Conservation (phyloP, 2,797 vertebrate species). For the Huso huso region DNA sequence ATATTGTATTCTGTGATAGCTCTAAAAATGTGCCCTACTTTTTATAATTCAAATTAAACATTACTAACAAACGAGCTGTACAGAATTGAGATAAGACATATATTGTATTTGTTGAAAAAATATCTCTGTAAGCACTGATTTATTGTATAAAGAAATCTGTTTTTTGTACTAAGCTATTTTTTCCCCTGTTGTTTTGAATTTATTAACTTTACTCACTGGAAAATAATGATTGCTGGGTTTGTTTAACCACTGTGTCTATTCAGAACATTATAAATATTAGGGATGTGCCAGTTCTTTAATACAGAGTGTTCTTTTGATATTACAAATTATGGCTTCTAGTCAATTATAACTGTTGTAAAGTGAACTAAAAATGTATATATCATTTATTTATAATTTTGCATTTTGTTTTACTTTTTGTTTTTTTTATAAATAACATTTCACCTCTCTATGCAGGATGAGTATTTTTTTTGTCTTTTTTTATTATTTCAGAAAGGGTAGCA, state of each 20-base stretch:
- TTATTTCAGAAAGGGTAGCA: slow-evolving; percentile 73
- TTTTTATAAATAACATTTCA: slow-evolving; percentile 49
- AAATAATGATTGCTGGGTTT: slow-evolving; percentile 47
- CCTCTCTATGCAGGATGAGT: slow-evolving; percentile 32
- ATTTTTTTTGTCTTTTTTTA: slow-evolving; percentile 63
- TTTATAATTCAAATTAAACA: slow-evolving; percentile 16
- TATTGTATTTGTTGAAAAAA: slow-evolving; percentile 50
- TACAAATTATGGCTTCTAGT: slow-evolving; percentile 48
- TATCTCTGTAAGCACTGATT: slow-evolving; percentile 59
- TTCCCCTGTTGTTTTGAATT: slow-evolving; percentile 48
- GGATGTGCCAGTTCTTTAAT: slow-evolving; percentile 73
- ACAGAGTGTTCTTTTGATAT: slow-evolving; percentile 53
- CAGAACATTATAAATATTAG: slow-evolving; percentile 60
- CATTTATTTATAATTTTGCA: slow-evolving; percentile 68
- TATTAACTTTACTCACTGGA: slow-evolving; percentile 69
- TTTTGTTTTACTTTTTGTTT: slow-evolving; percentile 65
- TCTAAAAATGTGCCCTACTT: slow-evolving; percentile 30
- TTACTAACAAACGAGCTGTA: slow-evolving; percentile 43
- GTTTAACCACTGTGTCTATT: slow-evolving; percentile 67
- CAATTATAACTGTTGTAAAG: slow-evolving; percentile 70
- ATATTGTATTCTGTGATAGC: slow-evolving; percentile 31
- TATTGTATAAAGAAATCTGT: slow-evolving; percentile 68
- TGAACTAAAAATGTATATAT: slow-evolving; percentile 58
- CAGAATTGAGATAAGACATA: slow-evolving; percentile 48
- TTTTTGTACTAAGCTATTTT: slow-evolving; percentile 80